These are phyloP conservation scores for Falco punctatus DNA, from an alignment of 2,113 vertebrate genomes.

Conservation along the genomic window DNA sequence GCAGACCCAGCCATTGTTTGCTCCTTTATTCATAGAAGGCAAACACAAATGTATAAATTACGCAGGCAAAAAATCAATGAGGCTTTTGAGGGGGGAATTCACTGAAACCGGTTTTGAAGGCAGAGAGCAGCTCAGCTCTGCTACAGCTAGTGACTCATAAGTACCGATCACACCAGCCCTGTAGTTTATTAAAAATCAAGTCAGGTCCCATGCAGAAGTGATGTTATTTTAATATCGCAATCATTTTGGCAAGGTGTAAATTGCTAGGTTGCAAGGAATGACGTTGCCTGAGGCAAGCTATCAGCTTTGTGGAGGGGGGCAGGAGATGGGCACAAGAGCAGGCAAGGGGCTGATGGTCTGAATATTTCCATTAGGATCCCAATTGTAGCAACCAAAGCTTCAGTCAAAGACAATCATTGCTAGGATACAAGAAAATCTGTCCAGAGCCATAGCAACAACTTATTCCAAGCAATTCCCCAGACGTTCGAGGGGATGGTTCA, in stretches of 20 bases:
- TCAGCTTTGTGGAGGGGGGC: not conserved
- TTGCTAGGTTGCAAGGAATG: not conserved
- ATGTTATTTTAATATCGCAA: not conserved
- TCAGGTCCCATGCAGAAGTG: slow-evolving; percentile 10
- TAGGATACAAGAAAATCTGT: slow-evolving; percentile 32
- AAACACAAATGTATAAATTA: slow-evolving; percentile 21
- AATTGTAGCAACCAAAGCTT: not conserved
- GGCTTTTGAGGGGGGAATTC: not conserved
- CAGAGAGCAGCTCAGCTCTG: not conserved
- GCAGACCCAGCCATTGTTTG: not conserved
- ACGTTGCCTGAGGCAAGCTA: not conserved
- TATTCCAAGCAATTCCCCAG: not conserved
- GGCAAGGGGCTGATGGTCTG: not conserved
- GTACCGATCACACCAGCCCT: not conserved
- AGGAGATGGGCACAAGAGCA: not conserved
- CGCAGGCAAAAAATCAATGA: slow-evolving; percentile 16
- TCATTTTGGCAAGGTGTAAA: slow-evolving; percentile 29
- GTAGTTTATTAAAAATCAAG: slow-evolving; percentile 40
- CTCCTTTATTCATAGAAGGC: not conserved
- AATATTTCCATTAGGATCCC: not conserved
- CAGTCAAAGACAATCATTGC: slow-evolving; percentile 3
- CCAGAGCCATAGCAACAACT: slow-evolving; percentile 30
- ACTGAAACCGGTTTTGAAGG: not conserved
- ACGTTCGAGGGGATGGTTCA: not conserved
- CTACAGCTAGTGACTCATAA: not conserved